Percentiles rank a stretch among this genome's conserved stretches.
phyloP scores from a whole-genome alignment of 2,888 invertebrate genomes.

The Philonicus albiceps region DNA sequence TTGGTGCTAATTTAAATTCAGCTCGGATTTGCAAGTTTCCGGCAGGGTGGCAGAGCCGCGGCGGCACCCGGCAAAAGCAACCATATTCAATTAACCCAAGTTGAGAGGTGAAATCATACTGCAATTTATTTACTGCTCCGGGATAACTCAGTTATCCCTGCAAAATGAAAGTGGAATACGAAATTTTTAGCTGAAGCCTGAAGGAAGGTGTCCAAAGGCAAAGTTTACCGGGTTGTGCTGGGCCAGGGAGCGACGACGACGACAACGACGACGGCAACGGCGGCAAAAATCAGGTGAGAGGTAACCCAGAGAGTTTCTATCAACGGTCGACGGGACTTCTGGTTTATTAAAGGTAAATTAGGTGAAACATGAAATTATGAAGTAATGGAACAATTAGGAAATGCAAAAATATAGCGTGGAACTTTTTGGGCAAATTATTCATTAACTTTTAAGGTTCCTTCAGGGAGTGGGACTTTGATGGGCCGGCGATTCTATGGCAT shows the following conservation, averaged over 20 bases:
- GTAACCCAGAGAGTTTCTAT: background rate
- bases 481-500: background rate
- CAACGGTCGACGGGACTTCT: background rate
- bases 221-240: background rate
- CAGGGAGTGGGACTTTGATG: background rate
- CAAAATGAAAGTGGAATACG: background rate
- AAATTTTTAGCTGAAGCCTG: background rate
- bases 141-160: constrained; percentile 1
- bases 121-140: constrained; percentile 18
- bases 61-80: background rate
- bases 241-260: background rate
- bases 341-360: background rate
- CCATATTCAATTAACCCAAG: constrained; percentile 16
- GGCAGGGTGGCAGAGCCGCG: background rate
- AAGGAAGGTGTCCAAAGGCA: background rate
- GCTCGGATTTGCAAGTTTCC: background rate
- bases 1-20: constrained; percentile 13
- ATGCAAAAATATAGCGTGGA: background rate
- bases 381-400: background rate
- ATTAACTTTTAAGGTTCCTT: background rate
- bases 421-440: background rate
- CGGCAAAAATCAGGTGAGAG: background rate
- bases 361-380: background rate
- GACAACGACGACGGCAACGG: background rate
- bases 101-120: constrained; percentile 22